Evolutionary conservation across 2,888 invertebrate genomes (phyloP), one percentile per base, ranked within the genome.

Genomic region (Campoplex capitator): DNA sequence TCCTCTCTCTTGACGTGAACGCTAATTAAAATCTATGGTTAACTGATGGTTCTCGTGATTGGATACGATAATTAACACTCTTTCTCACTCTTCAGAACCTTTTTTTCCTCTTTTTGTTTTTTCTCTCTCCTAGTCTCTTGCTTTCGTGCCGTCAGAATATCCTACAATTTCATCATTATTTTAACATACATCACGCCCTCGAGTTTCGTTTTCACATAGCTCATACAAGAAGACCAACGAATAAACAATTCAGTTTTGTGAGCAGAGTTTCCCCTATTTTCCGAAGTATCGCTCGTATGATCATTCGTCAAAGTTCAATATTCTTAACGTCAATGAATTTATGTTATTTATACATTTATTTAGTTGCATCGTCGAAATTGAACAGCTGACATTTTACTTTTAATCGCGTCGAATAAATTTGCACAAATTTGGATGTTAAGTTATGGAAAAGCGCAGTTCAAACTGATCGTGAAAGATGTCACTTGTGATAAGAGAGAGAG

Each of bases 11-110:
- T 65, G 71, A 48, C 79, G 45, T 68, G 65, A 79, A 65, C 84
- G 78, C 54, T 87, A 87, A 87, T 85, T 87, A 87, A 87, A 84
- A 87, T 84, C 75, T 87, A 87, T 80, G 74, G 78, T 75, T 58
- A 75, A 81, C 71, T 67, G 74, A 70, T 56, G 73, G 51, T 28
- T 68, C 74, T 77, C 68, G 77, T 74, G 77, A 86, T 86, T 86
- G 77, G 84, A 84, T 84, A 81, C 70, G 81, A 77, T 58, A 84
- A 86, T 86, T 77, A 81, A 80, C 81, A 35, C 79, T n/a, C 48
- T 67, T 65, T 65, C 4, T 54, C 58, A 79, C 51, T 70, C 28
- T 71, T 76, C 67, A 65, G n/a, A 18, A 8, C 42, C 65, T n/a
- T 76, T 23, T 74, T 4, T 35, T 4, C 4, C 35, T 35, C 74